These are phyloP conservation scores for Odocoileus virginianus DNA, from an alignment of 2,113 vertebrate genomes.

Conservation along the genomic window DNA sequence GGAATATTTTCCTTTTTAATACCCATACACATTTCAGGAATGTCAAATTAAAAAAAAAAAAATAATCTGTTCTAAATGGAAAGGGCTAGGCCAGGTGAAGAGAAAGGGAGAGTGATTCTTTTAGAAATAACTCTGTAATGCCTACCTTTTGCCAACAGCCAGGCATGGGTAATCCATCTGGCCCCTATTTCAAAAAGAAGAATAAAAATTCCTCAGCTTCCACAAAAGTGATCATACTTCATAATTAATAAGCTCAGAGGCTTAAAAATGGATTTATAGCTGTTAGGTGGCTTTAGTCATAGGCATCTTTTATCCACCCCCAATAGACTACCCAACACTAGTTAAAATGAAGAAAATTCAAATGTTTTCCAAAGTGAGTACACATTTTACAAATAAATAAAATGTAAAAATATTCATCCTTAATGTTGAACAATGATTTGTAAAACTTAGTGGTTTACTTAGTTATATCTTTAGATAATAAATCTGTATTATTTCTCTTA, in stretches of 20 bases:
- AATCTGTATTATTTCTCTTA: conserved; percentile 14
- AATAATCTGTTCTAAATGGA: not conserved
- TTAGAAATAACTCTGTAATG: conserved; percentile 17
- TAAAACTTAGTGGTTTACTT: not conserved
- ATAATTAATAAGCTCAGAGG: not conserved
- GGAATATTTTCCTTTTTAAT: not conserved
- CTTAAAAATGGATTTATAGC: conserved; percentile 22
- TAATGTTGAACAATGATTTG: not conserved
- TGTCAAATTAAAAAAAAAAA: conserved; percentile 3
- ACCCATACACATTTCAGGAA: not conserved
- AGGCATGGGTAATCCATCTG: conserved; percentile 98
- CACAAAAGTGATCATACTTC: not conserved
- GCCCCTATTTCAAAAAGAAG: conserved; percentile 86
- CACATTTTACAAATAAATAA: conserved; percentile 10
- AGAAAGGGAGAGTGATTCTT: not conserved
- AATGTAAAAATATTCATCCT: not conserved
- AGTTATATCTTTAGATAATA: not conserved
- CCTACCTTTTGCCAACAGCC: conserved; percentile 99
- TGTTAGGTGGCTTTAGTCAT: not conserved
- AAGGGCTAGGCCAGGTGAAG: conserved; percentile 4
- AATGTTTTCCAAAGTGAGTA: conserved; percentile 23
- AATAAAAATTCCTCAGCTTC: conserved; percentile 40
- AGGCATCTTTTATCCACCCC: not conserved
- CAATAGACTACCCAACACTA: not conserved
- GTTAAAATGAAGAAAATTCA: conserved; percentile 50